Conservation (phyloP, 2,797 vertebrate genomes). For the Clarias fuscus region DNA sequence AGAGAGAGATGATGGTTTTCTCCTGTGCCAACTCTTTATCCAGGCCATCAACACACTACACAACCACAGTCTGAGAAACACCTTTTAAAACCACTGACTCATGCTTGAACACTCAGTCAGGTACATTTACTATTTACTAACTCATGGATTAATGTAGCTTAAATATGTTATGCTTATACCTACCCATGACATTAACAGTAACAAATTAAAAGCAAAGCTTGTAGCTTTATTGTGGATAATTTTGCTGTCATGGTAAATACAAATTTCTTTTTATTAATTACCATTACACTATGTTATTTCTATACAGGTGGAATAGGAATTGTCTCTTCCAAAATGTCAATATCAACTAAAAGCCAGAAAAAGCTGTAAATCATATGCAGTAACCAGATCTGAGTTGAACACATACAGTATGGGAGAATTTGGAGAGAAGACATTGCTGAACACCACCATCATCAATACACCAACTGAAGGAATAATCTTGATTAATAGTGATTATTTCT, state of each 20-base stretch:
- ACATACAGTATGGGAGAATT: slow-evolving; percentile 6
- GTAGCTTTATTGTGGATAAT: not conserved
- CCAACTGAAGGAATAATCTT: not conserved
- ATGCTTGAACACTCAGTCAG: not conserved
- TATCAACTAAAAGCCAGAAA: not conserved
- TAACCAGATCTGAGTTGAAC: not conserved
- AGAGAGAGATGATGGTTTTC: slow-evolving; percentile 14
- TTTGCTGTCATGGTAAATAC: not conserved
- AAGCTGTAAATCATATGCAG: not conserved
- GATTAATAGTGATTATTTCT: not conserved
- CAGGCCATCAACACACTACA: slow-evolving; percentile 30
- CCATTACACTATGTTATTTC: not conserved
- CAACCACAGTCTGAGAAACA: slow-evolving; percentile 30
- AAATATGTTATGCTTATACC: not conserved
- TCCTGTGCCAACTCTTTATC: slow-evolving; percentile 39
- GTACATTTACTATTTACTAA: slow-evolving; percentile 11
- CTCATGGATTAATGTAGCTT: not conserved
- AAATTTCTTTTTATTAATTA: not conserved
- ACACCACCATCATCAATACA: not conserved
- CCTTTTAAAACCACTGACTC: slow-evolving; percentile 12
- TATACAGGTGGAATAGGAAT: not conserved
- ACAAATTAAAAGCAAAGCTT: not conserved
- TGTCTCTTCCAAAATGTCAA: not conserved
- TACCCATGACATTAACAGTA: not conserved
- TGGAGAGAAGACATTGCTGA: not conserved